phyloP scores from a whole-genome alignment of 2,888 invertebrate species.

The Ochlodes sylvanus region DNA sequence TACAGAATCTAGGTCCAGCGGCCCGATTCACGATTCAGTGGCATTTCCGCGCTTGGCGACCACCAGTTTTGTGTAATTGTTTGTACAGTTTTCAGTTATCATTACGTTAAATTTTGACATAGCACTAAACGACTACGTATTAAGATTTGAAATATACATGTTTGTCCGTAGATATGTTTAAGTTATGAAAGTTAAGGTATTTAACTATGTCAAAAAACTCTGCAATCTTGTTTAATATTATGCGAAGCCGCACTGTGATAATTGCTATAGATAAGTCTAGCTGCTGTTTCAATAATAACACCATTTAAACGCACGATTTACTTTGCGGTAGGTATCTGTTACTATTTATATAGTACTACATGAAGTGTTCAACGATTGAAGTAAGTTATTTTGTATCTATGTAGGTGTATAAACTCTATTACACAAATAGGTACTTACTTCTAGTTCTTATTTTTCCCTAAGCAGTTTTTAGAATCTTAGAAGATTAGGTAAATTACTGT shows the following conservation, averaged over 20 bases:
- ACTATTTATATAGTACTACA: too few species aligned
- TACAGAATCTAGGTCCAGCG: constrained; percentile 61
- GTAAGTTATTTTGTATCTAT: too few species aligned
- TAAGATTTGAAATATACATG: neutral
- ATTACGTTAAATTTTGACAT: neutral
- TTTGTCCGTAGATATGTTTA: neutral
- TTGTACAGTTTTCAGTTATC: too few species aligned
- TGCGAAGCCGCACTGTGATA: constrained; percentile 4
- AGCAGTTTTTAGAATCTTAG: too few species aligned
- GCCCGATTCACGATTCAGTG: constrained; percentile 45
- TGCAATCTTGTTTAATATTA: neutral
- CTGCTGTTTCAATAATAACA: neutral
- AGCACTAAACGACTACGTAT: neutral
- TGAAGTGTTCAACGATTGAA: too few species aligned
- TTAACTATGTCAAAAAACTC: neutral
- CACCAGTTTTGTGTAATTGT: too few species aligned
- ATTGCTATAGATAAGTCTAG: constrained; percentile 5
- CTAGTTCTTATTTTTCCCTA: too few species aligned
- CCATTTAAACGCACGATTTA: neutral
- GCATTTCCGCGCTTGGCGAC: too few species aligned
- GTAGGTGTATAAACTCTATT: too few species aligned
- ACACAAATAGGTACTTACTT: too few species aligned
- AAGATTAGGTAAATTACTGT: too few species aligned
- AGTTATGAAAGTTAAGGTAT: too few species aligned
- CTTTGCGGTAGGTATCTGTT: neutral